Evolutionary conservation across 2,888 invertebrate genomes (phyloP).

Genomic region (Noctuana brunneofusca): DNA sequence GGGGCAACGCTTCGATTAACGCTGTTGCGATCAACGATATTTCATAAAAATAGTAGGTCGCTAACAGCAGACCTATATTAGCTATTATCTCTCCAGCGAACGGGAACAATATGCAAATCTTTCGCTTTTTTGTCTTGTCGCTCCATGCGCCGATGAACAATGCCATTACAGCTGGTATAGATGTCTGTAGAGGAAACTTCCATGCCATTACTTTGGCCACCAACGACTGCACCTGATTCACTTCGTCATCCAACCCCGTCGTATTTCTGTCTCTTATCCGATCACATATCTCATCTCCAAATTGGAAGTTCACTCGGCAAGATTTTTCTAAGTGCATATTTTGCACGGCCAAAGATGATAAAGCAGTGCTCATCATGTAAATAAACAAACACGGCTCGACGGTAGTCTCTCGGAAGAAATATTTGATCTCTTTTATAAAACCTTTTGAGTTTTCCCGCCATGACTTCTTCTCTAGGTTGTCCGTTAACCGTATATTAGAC

Average conservation of each 20-base stretch:
- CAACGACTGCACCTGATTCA: conserved; percentile 72
- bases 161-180: conserved; percentile 81
- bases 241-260: conserved; percentile 67
- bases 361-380: conserved; percentile 85
- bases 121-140: conserved; percentile 82
- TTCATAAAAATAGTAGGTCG: conserved; percentile 81
- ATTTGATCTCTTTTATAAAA: conserved; percentile 63
- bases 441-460: conserved; percentile 66
- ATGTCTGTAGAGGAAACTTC: conserved; percentile 84
- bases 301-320: conserved; percentile 79
- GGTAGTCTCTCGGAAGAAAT: conserved; percentile 71
- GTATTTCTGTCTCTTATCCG: conserved; percentile 69
- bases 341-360: conserved; percentile 84
- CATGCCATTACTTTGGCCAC: conserved; percentile 81
- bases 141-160: conserved; percentile 85
- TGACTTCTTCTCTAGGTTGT: conserved; percentile 48
- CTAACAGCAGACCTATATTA: conserved; percentile 78
- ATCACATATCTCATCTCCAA: conserved; percentile 80
- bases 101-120: conserved; percentile 83
- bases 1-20: conserved; percentile 81
- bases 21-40: conserved; percentile 77
- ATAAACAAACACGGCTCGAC: conserved; percentile 86
- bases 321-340: conserved; percentile 84
- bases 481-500: conserved; percentile 67
- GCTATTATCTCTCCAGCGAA: conserved; percentile 81